A percentile compares a stretch with the other conserved stretches of the same genome.
These are phyloP conservation scores for Machimus atricapillus DNA, from an alignment of 2,888 invertebrate species.

Conservation along the genomic window DNA sequence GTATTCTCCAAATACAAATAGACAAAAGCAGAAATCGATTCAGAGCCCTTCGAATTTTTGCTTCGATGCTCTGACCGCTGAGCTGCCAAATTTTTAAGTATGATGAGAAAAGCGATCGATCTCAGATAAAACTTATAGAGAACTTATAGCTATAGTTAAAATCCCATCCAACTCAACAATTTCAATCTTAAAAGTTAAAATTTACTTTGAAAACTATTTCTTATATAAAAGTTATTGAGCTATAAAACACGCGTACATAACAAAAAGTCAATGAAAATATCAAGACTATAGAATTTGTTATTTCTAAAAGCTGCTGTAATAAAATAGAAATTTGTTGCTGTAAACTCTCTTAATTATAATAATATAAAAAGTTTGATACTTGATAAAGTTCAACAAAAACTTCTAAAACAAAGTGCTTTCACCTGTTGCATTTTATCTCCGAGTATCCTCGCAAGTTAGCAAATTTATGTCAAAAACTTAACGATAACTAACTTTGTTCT, in stretches of 20 bases:
- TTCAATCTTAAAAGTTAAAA: too few relatives aligned
- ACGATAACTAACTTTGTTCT: not conserved
- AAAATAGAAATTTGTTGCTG: not conserved
- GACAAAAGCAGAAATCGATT: too few relatives aligned
- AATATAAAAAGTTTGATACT: not conserved
- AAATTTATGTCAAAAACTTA: not conserved
- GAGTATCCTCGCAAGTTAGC: not conserved
- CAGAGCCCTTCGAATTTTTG: too few relatives aligned
- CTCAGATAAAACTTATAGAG: too few relatives aligned
- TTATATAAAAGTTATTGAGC: too few relatives aligned
- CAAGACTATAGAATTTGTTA: not conserved
- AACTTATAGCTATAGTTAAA: too few relatives aligned
- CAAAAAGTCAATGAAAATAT: not conserved
- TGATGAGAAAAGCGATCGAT: too few relatives aligned
- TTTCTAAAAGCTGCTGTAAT: not conserved
- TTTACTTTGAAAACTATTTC: too few relatives aligned
- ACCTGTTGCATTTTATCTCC: not conserved
- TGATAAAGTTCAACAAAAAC: not conserved
- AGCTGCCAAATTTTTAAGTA: too few relatives aligned
- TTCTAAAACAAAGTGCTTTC: not conserved
- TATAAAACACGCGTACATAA: not conserved
- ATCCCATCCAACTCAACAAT: too few relatives aligned
- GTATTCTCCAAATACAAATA: too few relatives aligned
- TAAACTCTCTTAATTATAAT: not conserved
- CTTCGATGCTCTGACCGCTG: too few relatives aligned